These are phyloP conservation scores for Thumatha senex DNA, from an alignment of 2,888 invertebrate species.

Conservation along the genomic window DNA sequence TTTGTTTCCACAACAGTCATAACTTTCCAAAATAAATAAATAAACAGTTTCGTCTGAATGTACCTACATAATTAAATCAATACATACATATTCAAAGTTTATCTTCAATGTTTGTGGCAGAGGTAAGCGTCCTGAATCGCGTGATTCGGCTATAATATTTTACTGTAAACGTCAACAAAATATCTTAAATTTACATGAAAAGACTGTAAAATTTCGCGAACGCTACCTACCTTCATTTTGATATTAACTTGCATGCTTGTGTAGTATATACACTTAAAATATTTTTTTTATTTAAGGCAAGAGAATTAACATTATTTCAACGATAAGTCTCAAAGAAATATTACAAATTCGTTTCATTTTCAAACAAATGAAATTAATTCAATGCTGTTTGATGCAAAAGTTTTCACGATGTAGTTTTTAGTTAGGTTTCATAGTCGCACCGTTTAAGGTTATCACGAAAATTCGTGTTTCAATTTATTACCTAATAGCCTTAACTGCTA, in stretches of 20 bases:
- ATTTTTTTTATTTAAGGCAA: not conserved
- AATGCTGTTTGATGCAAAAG: conserved; percentile 31
- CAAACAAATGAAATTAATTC: conserved; percentile 30
- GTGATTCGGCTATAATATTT: conserved; percentile 44
- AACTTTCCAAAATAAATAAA: too few relatives aligned
- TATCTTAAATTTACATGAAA: conserved; percentile 56
- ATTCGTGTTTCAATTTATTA: conserved; percentile 54
- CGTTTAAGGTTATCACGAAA: conserved; percentile 49
- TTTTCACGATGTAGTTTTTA: conserved; percentile 35
- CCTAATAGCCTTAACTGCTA: conserved; percentile 1
- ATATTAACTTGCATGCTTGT: conserved; percentile 45
- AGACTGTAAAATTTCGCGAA: conserved; percentile 51
- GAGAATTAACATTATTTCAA: not conserved
- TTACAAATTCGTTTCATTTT: conserved; percentile 35
- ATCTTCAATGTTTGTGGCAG: conserved; percentile 16
- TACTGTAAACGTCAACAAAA: conserved; percentile 41
- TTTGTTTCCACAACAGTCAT: too few relatives aligned
- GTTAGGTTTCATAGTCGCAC: conserved; percentile 26
- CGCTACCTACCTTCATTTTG: conserved; percentile 36
- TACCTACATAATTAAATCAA: not conserved
- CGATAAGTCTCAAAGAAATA: conserved; percentile 18
- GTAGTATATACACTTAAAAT: conserved; percentile 21
- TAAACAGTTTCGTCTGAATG: too few relatives aligned
- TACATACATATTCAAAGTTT: conserved; percentile 15
- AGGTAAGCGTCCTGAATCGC: conserved; percentile 51